phyloP scores from a whole-genome alignment of 2,113 vertebrate species.

The Tenrec ecaudatus region DNA sequence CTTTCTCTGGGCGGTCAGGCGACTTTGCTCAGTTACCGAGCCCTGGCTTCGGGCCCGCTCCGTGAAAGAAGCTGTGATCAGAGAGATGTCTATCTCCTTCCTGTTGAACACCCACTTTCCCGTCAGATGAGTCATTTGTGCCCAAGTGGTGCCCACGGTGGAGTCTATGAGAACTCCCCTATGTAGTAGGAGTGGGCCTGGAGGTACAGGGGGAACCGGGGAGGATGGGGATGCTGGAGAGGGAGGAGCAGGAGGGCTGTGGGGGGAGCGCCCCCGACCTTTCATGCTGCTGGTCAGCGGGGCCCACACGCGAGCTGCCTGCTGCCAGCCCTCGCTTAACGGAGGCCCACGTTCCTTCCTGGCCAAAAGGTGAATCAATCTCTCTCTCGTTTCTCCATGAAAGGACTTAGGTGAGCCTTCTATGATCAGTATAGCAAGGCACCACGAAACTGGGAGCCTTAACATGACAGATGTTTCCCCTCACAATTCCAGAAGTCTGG shows the following conservation, averaged over 20 bases:
- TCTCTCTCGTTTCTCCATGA: background rate
- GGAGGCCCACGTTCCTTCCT: background rate
- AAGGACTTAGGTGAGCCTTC: background rate
- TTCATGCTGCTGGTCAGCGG: background rate
- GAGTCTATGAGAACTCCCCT: background rate
- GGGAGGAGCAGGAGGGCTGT: background rate
- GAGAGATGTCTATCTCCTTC: constrained; percentile 80
- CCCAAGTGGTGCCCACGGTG: constrained; percentile 21
- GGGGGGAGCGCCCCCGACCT: background rate
- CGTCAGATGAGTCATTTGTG: constrained; percentile 71
- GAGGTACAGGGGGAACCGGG: background rate
- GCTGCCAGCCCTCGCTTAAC: background rate
- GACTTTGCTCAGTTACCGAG: constrained; percentile 32
- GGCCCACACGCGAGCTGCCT: background rate
- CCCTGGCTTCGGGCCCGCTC: constrained; percentile 54
- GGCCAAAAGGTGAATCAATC: background rate
- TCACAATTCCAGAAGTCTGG: background rate
- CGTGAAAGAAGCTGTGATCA: constrained; percentile 59
- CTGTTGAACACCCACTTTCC: constrained; percentile 74
- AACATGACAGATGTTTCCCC: background rate
- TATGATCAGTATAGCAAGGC: background rate
- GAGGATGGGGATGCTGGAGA: fast-evolving
- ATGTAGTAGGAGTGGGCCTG: background rate
- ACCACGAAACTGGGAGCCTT: background rate
- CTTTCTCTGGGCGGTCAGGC: constrained; percentile 19